Base-by-base conservation (phyloP, 2,113 vertebrate genomes). In the Corythornis madagascariensis region DNA sequence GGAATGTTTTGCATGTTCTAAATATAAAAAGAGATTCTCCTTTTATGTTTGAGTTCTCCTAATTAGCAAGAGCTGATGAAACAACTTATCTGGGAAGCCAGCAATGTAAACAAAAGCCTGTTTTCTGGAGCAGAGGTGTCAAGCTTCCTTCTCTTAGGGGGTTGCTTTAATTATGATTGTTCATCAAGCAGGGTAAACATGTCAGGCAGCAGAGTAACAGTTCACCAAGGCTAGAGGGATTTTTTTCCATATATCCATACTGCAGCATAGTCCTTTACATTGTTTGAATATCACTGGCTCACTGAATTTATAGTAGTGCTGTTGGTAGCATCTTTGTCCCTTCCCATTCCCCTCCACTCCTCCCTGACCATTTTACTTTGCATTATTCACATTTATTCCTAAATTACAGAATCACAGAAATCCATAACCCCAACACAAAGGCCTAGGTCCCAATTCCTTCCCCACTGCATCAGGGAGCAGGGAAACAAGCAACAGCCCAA, bases 11-110 rank as follows among this genome's bases (percentile, higher is more conserved):
- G 59, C 63, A 29, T 2, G 0, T 59, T 76, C 75, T 42, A 43
- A 82, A 76, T 43, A 42, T 2, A 70, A 91, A 80, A 83, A 75
- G 64, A 73, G 88, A 53, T 29, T 75, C 89, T 72, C 70, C 87
- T 86, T 82, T 60, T 60, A 60, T 57, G 35, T 72, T 82, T 2
- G 13, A 83, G 66, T 50, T 85, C 81, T 70, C 66, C 74, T 91
- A 83, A 89, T 93, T 89, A 91, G 91, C 78, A 91, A 80, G 60
- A 82, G 84, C 79, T 81, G 88, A 94, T 92, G 78, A 83, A 89
- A 89, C 35, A 61, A 65, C 45, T 86, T 56, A 75, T 90, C 88
- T 72, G 61, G 83, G 60, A 61, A 74, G 78, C 4, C 81, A 75
- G 66, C 3, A 4, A 31, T 11, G 67, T 33, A 75, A 93, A 93